phyloP scores from a whole-genome alignment of 2,888 invertebrate species.

The Scaptomyza reducta region DNA sequence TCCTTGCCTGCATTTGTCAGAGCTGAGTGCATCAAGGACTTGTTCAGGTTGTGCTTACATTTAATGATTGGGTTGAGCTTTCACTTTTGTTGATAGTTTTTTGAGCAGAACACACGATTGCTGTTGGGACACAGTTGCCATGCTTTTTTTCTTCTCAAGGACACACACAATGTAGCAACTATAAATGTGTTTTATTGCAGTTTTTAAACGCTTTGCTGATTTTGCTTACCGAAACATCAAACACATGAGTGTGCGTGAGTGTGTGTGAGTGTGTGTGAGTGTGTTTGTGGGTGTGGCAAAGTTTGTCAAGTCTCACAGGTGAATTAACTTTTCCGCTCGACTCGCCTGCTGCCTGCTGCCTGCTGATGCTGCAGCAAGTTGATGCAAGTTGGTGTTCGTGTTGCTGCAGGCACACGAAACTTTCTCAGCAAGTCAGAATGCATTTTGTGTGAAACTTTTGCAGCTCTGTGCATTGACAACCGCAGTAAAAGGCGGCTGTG shows the following conservation, averaged over 20 bases:
- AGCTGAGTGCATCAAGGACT: constrained; percentile 24
- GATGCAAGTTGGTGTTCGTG: constrained; percentile 22
- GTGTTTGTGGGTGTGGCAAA: constrained; percentile 53
- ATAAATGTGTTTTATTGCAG: constrained; percentile 77
- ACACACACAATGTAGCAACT: constrained; percentile 59
- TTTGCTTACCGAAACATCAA: constrained; percentile 69
- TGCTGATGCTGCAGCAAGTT: constrained; percentile 41
- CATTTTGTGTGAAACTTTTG: constrained; percentile 67
- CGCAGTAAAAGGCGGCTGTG: constrained; percentile 43
- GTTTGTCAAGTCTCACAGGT: constrained; percentile 78
- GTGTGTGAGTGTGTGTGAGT: constrained; percentile 16
- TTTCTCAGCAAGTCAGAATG: constrained; percentile 73
- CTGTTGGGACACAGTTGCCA: constrained; percentile 39
- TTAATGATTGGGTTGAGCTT: constrained; percentile 58
- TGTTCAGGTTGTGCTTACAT: constrained; percentile 29
- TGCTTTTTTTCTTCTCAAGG: constrained; percentile 42
- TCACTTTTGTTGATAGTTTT: constrained; percentile 62
- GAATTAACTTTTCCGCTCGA: constrained; percentile 77
- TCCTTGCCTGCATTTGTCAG: constrained; percentile 10
- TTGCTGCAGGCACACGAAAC: constrained; percentile 62
- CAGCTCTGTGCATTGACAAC: constrained; percentile 69
- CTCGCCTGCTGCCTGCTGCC: constrained; percentile 49
- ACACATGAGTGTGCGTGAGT: constrained; percentile 13
- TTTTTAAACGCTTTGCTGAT: constrained; percentile 79
- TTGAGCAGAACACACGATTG: constrained; percentile 44